phyloP scores from a whole-genome alignment of 2,888 invertebrate species.

The Hipparchia semele region DNA sequence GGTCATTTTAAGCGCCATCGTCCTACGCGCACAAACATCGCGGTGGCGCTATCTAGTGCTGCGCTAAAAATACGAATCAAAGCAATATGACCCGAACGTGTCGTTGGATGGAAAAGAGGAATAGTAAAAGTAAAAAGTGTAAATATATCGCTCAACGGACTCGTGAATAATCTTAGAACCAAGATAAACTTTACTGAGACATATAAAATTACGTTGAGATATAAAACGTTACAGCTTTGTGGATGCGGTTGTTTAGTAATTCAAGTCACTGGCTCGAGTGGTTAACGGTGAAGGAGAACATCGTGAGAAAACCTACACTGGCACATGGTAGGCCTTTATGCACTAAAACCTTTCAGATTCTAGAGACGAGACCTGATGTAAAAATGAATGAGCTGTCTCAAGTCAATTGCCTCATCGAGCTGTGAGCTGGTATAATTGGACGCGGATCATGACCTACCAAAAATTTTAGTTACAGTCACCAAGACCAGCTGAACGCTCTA shows the following conservation, averaged over 20 bases:
- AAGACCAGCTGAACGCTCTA: too few species aligned
- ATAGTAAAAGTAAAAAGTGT: slow-evolving; percentile 52
- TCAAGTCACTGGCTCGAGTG: too few species aligned
- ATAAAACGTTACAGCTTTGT: slow-evolving; percentile 42
- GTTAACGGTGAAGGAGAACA: too few species aligned
- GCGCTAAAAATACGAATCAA: slow-evolving; percentile 50
- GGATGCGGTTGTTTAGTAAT: slow-evolving; percentile 41
- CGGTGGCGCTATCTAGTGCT: slow-evolving; percentile 4
- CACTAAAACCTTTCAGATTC: too few species aligned
- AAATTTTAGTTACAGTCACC: too few species aligned
- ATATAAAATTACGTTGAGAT: slow-evolving; percentile 55
- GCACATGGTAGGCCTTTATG: too few species aligned
- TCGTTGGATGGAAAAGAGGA: slow-evolving; percentile 47
- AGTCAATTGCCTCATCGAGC: too few species aligned
- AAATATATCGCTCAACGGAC: slow-evolving; percentile 73
- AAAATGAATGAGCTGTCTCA: too few species aligned
- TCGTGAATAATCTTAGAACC: slow-evolving; percentile 67
- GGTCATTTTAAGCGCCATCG: not conserved
- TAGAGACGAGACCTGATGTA: too few species aligned
- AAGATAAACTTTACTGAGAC: slow-evolving; percentile 66
- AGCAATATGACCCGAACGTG: slow-evolving; percentile 51
- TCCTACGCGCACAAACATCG: slow-evolving; percentile 17
- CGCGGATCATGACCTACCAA: too few species aligned
- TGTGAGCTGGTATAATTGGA: too few species aligned
- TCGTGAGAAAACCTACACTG: too few species aligned